A percentile compares a stretch with the other conserved stretches of the same genome.
Conservation (phyloP, 2,888 invertebrate species). For the Cantharis lateralis region DNA sequence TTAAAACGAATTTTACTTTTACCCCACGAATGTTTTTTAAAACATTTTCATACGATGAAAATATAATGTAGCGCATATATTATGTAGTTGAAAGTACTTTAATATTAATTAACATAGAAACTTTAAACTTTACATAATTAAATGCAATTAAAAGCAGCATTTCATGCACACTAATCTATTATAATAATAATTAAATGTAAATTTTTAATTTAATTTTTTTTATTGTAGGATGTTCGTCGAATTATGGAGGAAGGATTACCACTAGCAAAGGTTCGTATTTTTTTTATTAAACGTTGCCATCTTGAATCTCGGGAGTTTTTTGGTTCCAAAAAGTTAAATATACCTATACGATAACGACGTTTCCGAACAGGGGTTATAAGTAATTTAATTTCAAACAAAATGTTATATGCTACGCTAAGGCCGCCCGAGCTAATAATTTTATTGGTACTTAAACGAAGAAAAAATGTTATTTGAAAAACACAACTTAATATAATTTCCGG, state of each 20-base stretch:
- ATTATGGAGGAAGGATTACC: conserved; percentile 34
- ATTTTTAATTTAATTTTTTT: conserved; percentile 8
- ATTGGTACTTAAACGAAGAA: not conserved
- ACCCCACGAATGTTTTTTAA: not conserved
- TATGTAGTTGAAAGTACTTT: not conserved
- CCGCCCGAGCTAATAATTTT: not conserved
- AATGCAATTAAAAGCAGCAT: not conserved
- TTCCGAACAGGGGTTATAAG: not conserved
- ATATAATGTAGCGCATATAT: not conserved
- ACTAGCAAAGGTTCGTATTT: conserved; percentile 30
- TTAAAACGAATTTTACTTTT: not conserved
- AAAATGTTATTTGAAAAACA: not conserved
- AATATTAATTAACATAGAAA: not conserved
- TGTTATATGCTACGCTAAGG: not conserved
- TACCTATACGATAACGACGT: not conserved
- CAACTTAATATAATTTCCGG: not conserved
- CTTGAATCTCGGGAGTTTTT: not conserved
- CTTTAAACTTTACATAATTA: not conserved
- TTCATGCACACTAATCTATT: not conserved
- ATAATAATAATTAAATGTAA: not conserved
- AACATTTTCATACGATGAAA: not conserved
- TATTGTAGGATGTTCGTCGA: conserved; percentile 34
- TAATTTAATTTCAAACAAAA: not conserved
- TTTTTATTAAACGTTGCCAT: not conserved
- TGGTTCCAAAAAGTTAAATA: not conserved